Percentiles rank a stretch among this genome's conserved stretches.
Evolutionary conservation across 2,888 invertebrate genomes (phyloP).

Genomic region (Oxytorus armatus): DNA sequence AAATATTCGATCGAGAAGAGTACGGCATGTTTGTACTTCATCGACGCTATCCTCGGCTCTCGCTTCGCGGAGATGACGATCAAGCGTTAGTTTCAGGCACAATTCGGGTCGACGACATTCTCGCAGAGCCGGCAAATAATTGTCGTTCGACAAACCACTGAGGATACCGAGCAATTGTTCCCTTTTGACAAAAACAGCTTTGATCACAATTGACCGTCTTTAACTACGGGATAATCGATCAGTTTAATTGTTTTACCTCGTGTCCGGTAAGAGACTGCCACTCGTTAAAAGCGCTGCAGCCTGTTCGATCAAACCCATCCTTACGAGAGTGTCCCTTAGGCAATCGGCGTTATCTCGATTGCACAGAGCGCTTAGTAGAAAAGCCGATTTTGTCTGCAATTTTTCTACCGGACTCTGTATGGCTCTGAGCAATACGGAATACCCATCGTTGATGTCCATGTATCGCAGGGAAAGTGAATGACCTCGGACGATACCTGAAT

Average conservation of each 20-base stretch:
- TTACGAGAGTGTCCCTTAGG: conserved; percentile 77
- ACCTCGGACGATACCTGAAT: conserved; percentile 87
- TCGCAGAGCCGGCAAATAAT: conserved; percentile 79
- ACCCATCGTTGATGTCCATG: conserved; percentile 89
- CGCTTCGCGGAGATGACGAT: conserved; percentile 76
- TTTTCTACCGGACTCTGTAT: conserved; percentile 87
- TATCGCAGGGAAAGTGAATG: conserved; percentile 87
- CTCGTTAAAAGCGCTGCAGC: conserved; percentile 76
- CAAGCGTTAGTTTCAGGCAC: conserved; percentile 77
- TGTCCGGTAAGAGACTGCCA: conserved; percentile 75
- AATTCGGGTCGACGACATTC: conserved; percentile 80
- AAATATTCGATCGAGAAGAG: conserved; percentile 79
- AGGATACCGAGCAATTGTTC: conserved; percentile 80
- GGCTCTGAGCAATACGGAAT: conserved; percentile 87
- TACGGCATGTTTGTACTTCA: conserved; percentile 77
- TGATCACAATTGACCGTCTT: conserved; percentile 8
- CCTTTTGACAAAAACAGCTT: conserved; percentile 69
- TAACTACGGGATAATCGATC: neutral
- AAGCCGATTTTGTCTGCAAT: conserved; percentile 90
- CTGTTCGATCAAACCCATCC: conserved; percentile 83
- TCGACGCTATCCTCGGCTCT: conserved; percentile 77
- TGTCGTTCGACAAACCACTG: conserved; percentile 76
- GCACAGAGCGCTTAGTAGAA: conserved; percentile 88
- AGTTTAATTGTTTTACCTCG: conserved; percentile 74
- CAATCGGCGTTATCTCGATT: conserved; percentile 76